Base-by-base conservation (phyloP, 2,113 vertebrate species). In the Cryptomyrus ogoouensis region DNA sequence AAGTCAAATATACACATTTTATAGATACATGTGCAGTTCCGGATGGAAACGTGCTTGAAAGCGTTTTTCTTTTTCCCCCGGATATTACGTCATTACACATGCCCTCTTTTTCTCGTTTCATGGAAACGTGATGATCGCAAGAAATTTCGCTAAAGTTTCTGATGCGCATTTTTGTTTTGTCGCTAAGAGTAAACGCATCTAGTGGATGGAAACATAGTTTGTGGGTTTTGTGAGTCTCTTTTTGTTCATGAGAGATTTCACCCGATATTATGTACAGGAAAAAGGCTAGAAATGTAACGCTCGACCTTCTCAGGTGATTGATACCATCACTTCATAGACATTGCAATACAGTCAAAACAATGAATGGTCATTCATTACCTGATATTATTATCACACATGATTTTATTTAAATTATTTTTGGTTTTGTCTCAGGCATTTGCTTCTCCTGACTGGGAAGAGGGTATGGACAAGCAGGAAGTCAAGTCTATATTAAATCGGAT, bases 391-490 rank as follows among this genome's bases (percentile, higher is more conserved):
- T 42, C 42, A 84, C 17, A 47, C 6, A 0, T 44, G 44, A 42
- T 42, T 83, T 83, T 44, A 83, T 83, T 24, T n/a, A 2, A n/a
- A 3, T 84, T 46, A 10, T 46, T 47, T 84, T 21, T 84, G 17
- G 8, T 83, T 47, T n/a, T 47, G 19, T 13, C 31, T 89, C 89
- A 96, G 96, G 89, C 1, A 42, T 94, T 95, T 42, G 86, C 21
- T 1, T 89, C 92, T 58, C 90, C 92, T 58, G 95, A 94, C 31
- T 96, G 96, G 96, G 91, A 93, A 31, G 91, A 92, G 0, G 95
- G 96, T 0, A 95, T 96, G 94, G 93, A 88, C 91, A 92, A 91
- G 90, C 91, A 94, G 88, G 5, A 80, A 0, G 93, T 93, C 46
- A 89, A 93, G 89, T 84, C 88, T 1, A 35, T 93, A 58, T 1